Evolutionary conservation across 2,797 vertebrate species (phyloP), one percentile per base, ranked within the genome.

Genomic region (Sebastolobus altivelis): DNA sequence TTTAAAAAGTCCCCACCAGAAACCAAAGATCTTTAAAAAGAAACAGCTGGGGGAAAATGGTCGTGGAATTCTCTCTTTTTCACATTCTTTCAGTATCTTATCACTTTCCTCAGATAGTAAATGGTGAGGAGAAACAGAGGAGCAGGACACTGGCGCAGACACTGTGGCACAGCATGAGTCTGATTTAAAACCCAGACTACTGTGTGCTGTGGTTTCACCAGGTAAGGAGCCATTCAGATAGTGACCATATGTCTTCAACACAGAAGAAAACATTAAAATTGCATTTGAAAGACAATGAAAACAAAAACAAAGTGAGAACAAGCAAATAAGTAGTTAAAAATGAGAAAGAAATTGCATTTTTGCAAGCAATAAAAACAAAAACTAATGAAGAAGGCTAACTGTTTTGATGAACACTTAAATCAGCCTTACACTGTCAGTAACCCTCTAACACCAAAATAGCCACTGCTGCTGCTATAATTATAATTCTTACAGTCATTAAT

Each of bases 11-110:
- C 80, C 88, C 80, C 38, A 20, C 61, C 55, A 43, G 37, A 78
- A 79, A 76, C 60, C 37, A 75, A 65, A 81, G 75, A 79, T 78
- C 74, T 85, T 89, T 85, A 88, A 91, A 92, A 87, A 87, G 87
- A 88, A 88, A 82, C 88, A 90, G 86, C 87, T 88, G 82, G 84
- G 8, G 72, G 46, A 46, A 70, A 87, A 80, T 37, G 75, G 38
- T 54, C 2, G n/a, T 59, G 22, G 43, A 75, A 75, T 84, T 84
- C 31, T 72, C 20, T 72, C 8, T 62, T 79, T 65, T 79, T 79
- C 65, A 33, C 92, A 93, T 92, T 92, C 90, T 88, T 90, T 68
- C 37, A 62, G 43, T 80, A 83, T 90, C 89, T 93, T 90, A 86
- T 93, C 90, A 87, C 54, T 84, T 71, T 86, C 69, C 38, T 65